A percentile compares a stretch with the other conserved stretches of the same genome.
phyloP scores from a whole-genome alignment of 2,888 invertebrate species.

The Drosophila cracens region DNA sequence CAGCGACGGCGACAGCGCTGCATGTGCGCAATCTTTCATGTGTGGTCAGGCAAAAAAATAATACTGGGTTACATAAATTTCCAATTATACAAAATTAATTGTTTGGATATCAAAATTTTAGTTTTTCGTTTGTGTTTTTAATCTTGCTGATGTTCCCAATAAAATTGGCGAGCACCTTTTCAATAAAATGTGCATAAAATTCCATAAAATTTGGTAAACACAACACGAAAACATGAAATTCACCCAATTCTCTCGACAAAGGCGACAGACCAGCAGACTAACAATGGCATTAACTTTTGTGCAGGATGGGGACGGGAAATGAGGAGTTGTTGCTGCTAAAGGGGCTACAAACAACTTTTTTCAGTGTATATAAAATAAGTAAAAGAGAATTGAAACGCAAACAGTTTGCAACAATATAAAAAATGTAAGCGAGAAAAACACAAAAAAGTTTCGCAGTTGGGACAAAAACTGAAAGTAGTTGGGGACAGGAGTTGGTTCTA shows the following conservation, averaged over 20 bases:
- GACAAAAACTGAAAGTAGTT: conserved; percentile 4
- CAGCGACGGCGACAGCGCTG: conserved; percentile 10
- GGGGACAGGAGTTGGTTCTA: neutral
- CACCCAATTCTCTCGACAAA: conserved; percentile 7
- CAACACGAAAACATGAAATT: conserved; percentile 33
- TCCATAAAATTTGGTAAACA: conserved; percentile 68
- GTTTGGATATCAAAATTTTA: conserved; percentile 10
- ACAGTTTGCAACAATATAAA: conserved; percentile 79
- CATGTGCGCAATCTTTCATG: conserved; percentile 52
- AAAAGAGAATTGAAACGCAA: conserved; percentile 76
- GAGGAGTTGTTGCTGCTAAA: conserved; percentile 22
- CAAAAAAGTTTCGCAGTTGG: conserved; percentile 19
- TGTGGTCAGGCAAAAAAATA: conserved; percentile 21
- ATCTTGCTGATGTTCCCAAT: conserved; percentile 53
- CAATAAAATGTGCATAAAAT: conserved; percentile 72
- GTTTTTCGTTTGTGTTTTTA: neutral
- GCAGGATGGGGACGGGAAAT: neutral
- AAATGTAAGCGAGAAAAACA: conserved; percentile 60
- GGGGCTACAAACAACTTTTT: conserved; percentile 51
- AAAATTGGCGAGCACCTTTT: conserved; percentile 48
- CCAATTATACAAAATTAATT: neutral
- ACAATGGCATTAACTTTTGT: conserved; percentile 32
- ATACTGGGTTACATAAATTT: conserved; percentile 6
- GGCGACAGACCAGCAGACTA: conserved; percentile 29
- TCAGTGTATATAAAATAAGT: conserved; percentile 64